A percentile compares a stretch with the other conserved stretches of the same genome.
Conservation (phyloP, 2,888 invertebrate species). For the Chrysomela aeneicollis region DNA sequence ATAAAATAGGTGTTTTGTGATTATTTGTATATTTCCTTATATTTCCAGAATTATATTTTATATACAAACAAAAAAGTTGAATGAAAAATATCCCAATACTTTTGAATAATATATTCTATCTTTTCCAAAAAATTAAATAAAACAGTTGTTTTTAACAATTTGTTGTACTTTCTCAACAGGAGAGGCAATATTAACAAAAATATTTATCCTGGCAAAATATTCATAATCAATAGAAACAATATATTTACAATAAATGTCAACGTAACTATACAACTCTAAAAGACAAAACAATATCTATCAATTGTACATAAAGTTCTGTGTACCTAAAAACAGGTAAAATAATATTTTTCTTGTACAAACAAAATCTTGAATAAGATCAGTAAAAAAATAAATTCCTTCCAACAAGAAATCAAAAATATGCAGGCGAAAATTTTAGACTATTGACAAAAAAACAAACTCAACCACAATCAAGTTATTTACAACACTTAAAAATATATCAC, state of each 20-base stretch:
- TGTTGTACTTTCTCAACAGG: constrained; percentile 57
- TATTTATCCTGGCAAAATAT: constrained; percentile 46
- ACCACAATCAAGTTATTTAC: constrained; percentile 33
- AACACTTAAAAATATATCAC: constrained; percentile 54
- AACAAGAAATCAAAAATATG: constrained; percentile 22
- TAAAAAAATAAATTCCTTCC: constrained; percentile 31
- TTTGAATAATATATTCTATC: constrained; percentile 16
- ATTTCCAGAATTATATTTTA: constrained; percentile 19
- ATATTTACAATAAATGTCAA: constrained; percentile 52
- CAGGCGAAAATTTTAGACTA: constrained; percentile 2
- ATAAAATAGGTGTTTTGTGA: no score
- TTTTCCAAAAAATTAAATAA: constrained; percentile 36
- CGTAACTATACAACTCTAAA: constrained; percentile 40
- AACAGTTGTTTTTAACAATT: constrained; percentile 52
- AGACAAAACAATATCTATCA: constrained; percentile 37
- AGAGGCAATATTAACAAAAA: constrained; percentile 55
- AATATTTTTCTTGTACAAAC: constrained; percentile 40
- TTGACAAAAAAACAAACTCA: constrained; percentile 28
- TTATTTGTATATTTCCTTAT: neutral
- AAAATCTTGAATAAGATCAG: constrained; percentile 40
- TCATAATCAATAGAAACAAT: constrained; percentile 50
- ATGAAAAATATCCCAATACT: constrained; percentile 31
- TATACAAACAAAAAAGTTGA: constrained; percentile 28
- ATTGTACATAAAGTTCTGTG: constrained; percentile 38
- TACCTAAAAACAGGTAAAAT: constrained; percentile 44